Conservation (phyloP, 92 coral and sea anemone species). For the Heliopora coerulea region DNA sequence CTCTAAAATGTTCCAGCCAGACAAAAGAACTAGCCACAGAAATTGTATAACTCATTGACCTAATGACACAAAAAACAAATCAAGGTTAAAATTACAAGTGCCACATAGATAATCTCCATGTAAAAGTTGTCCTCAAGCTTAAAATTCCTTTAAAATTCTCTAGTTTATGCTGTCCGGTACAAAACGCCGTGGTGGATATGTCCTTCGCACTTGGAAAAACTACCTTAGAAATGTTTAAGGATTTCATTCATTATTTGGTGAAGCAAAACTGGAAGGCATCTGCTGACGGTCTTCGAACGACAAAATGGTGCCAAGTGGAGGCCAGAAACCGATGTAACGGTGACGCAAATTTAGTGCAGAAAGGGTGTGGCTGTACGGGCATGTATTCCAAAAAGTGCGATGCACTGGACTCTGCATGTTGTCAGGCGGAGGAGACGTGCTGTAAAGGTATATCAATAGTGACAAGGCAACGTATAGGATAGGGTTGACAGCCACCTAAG, state of each 20-base stretch:
- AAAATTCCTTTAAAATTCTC: no score
- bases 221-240: conserved; percentile 55
- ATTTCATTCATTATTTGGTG: conserved; percentile 55
- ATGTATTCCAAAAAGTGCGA: conserved; percentile 59
- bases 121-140: no score
- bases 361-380: conserved; percentile 78
- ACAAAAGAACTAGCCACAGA: no score
- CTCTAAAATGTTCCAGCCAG: no score
- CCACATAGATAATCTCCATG: no score
- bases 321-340: conserved; percentile 58
- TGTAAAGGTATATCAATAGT: conserved; percentile 96
- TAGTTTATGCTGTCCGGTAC: conserved; percentile 75
- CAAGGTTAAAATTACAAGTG: no score
- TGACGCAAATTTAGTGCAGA: conserved; percentile 64
- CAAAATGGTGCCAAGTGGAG: conserved; percentile 71
- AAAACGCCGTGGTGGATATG: conserved; percentile 83
- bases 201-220: conserved; percentile 72
- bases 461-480: no score
- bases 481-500: no score
- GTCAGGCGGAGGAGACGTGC: conserved; percentile 62
- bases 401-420: conserved; percentile 56
- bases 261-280: conserved; percentile 79
- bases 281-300: conserved; percentile 70
- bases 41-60: no score
- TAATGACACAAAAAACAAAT: no score